Percentiles rank a stretch among this genome's conserved stretches.
These are phyloP conservation scores for Etheostoma cragini DNA, from an alignment of 2,113 vertebrate species.

Conservation along the genomic window DNA sequence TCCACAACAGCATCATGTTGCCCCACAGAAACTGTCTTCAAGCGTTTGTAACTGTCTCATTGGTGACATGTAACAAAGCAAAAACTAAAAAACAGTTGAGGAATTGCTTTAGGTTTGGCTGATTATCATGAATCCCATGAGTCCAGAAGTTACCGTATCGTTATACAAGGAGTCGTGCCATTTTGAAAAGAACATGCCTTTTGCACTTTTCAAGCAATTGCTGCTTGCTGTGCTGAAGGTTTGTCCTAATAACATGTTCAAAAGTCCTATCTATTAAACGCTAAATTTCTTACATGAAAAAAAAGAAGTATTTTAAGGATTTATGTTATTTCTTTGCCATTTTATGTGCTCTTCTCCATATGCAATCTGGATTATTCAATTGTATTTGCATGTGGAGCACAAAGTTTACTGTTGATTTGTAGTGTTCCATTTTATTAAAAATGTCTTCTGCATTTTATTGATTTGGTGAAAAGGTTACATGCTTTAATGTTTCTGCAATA, in stretches of 20 bases:
- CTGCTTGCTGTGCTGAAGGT: constrained; percentile 12
- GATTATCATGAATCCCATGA: neutral
- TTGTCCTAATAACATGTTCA: constrained; percentile 8
- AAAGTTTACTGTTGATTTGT: constrained; percentile 52
- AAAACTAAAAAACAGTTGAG: neutral
- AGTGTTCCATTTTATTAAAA: constrained; percentile 73
- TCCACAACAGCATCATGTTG: neutral
- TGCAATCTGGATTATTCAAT: constrained; percentile 29
- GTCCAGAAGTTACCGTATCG: neutral
- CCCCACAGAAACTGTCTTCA: neutral
- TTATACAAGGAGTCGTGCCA: neutral
- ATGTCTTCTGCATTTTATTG: constrained; percentile 60
- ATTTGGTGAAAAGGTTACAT: neutral
- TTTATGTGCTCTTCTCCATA: constrained; percentile 12
- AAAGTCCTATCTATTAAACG: constrained; percentile 14
- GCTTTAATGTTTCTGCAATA: neutral
- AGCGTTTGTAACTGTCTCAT: constrained; percentile 1
- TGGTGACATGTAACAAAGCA: neutral
- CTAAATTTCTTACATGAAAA: constrained; percentile 17
- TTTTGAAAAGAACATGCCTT: constrained; percentile 19
- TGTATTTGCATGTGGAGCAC: constrained; percentile 52
- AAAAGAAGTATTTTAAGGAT: constrained; percentile 34
- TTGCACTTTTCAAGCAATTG: constrained; percentile 23
- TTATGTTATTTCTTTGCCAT: constrained; percentile 22
- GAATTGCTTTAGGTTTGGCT: neutral